A percentile compares a stretch with the other conserved stretches of the same genome.
Evolutionary conservation across 1,140 invertebrate species (phyloP).

Genomic region (Ridgeia piscesae): DNA sequence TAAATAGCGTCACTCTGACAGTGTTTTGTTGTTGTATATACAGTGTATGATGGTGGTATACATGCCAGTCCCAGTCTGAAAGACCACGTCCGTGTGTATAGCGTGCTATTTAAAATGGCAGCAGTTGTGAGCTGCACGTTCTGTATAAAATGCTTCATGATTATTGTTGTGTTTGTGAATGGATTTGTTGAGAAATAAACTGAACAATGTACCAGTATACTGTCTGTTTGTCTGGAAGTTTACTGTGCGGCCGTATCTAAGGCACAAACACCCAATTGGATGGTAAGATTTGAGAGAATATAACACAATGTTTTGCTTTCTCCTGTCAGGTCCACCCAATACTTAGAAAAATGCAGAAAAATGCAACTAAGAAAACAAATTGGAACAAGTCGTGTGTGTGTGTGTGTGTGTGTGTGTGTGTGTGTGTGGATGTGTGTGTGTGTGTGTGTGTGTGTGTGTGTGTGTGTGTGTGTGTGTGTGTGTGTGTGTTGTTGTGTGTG

Average conservation of each 20-base stretch:
- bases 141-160: not conserved
- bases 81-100: not conserved
- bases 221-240: not conserved
- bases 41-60: not conserved
- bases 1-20: not conserved
- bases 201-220: not conserved
- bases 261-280: no score
- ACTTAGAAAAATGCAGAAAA: no score
- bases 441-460: no score
- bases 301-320: no score
- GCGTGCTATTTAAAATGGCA: slow-evolving; percentile 1
- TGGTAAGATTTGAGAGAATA: no score
- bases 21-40: not conserved
- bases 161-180: slow-evolving; percentile 6
- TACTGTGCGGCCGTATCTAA: not conserved
- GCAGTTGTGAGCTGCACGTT: not conserved
- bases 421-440: no score
- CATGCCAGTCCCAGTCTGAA: not conserved
- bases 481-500: no score
- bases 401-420: no score
- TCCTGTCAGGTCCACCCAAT: no score
- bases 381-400: no score
- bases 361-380: no score
- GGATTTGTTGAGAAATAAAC: not conserved
- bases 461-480: no score